Conservation (phyloP, 2,797 vertebrate species). For the Sarcoramphus papa region DNA sequence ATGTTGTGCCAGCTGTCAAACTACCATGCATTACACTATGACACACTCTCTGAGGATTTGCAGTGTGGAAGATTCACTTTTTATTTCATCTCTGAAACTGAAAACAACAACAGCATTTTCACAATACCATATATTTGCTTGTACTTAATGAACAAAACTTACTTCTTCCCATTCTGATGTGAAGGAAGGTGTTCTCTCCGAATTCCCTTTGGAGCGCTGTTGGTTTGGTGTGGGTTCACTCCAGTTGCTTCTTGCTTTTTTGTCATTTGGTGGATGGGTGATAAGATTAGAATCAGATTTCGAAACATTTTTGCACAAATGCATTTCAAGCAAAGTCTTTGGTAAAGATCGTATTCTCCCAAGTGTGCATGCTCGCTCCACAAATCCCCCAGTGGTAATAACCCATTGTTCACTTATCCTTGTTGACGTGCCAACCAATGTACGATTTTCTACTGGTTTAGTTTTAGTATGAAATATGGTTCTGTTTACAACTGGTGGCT, state of each 20-base stretch:
- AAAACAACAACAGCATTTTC: neutral
- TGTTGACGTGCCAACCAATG: slow-evolving; percentile 60
- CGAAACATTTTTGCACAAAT: slow-evolving; percentile 89
- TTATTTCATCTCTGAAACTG: neutral
- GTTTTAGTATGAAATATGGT: slow-evolving; percentile 90
- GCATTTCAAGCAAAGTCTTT: slow-evolving; percentile 87
- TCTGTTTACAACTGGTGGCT: slow-evolving; percentile 90
- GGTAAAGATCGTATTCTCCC: slow-evolving; percentile 93
- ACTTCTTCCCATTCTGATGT: slow-evolving; percentile 98
- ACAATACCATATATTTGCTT: neutral
- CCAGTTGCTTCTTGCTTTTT: slow-evolving; percentile 81
- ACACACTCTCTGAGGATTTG: neutral
- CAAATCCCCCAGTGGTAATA: slow-evolving; percentile 75
- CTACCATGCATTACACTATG: neutral
- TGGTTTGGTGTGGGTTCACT: slow-evolving; percentile 76
- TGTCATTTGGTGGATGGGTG: slow-evolving; percentile 84
- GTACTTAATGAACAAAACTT: slow-evolving; percentile 32
- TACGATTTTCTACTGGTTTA: slow-evolving; percentile 79
- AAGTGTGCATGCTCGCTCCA: slow-evolving; percentile 91
- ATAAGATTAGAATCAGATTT: slow-evolving; percentile 96
- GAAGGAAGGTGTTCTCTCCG: slow-evolving; percentile 93
- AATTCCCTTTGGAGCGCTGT: slow-evolving; percentile 77
- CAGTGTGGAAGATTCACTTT: neutral
- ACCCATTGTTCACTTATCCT: slow-evolving; percentile 76
- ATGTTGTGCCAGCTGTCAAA: slow-evolving; percentile 22